A percentile compares a stretch with the other conserved stretches of the same genome.
phyloP scores from a whole-genome alignment of 2,797 vertebrate genomes.

The Cephalopachus bancanus region DNA sequence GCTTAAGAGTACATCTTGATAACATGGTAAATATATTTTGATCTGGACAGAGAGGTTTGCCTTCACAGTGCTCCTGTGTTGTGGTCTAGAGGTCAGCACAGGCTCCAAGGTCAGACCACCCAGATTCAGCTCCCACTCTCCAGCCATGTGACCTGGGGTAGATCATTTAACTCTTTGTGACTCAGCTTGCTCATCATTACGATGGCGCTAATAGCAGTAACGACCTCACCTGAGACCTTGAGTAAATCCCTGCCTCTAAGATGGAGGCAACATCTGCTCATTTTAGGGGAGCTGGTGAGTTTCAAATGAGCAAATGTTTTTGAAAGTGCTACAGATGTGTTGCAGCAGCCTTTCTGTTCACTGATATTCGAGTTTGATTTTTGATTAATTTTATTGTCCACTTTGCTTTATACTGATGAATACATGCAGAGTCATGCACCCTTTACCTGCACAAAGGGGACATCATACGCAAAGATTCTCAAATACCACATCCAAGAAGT shows the following conservation, averaged over 20 bases:
- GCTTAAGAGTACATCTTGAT: background rate
- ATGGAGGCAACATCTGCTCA: background rate
- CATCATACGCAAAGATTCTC: background rate
- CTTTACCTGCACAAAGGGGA: background rate
- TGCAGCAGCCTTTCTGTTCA: background rate
- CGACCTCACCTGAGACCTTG: background rate
- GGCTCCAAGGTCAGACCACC: background rate
- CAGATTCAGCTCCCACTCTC: background rate
- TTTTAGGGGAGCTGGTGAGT: background rate
- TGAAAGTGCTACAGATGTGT: background rate
- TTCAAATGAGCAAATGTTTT: background rate
- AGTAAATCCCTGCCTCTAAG: background rate
- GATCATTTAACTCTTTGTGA: background rate
- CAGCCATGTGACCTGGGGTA: background rate
- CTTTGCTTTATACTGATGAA: background rate
- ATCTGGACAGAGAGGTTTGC: background rate
- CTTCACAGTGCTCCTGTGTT: background rate
- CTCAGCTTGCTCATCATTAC: background rate
- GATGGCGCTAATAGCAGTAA: background rate
- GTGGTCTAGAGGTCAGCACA: fast-evolving
- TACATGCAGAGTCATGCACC: background rate
- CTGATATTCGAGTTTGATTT: background rate
- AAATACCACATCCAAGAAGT: background rate
- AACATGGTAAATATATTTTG: background rate
- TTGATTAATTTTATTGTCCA: background rate